Conservation (phyloP, 2,888 invertebrate genomes). For the Zele albiditarsus region DNA sequence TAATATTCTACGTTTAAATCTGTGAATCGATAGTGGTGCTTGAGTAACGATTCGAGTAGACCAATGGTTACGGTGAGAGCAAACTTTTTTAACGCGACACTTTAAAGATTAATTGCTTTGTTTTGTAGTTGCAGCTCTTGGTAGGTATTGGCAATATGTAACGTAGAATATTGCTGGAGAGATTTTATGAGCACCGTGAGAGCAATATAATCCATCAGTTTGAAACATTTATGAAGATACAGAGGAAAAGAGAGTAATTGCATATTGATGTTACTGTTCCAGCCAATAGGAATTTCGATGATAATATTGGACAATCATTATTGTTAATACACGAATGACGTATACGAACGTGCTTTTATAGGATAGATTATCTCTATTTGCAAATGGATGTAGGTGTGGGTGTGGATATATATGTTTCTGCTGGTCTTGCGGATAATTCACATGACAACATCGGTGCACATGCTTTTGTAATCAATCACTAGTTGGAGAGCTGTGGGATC, state of each 20-base stretch:
- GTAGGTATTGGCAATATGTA: too few relatives aligned
- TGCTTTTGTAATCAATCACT: constrained; percentile 27
- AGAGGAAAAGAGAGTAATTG: neutral
- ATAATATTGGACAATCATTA: neutral
- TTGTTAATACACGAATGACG: neutral
- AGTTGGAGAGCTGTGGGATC: constrained; percentile 6
- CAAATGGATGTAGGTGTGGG: neutral
- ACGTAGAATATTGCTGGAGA: neutral
- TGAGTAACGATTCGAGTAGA: too few relatives aligned
- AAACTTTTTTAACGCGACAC: too few relatives aligned
- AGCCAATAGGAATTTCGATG: neutral
- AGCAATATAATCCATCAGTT: neutral
- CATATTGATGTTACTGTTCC: neutral
- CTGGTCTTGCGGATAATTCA: constrained; percentile 3
- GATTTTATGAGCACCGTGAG: neutral
- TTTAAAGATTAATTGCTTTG: too few relatives aligned
- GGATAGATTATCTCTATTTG: neutral
- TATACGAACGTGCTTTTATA: neutral
- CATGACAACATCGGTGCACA: constrained; percentile 17
- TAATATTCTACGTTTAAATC: too few relatives aligned
- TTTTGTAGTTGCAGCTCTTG: too few relatives aligned
- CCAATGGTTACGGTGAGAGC: too few relatives aligned
- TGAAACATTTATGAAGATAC: too few relatives aligned
- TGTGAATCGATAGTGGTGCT: too few relatives aligned
- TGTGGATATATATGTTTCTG: neutral